These are phyloP conservation scores for Acleris sparsana DNA, from an alignment of 2,888 invertebrate genomes.

Conservation along the genomic window DNA sequence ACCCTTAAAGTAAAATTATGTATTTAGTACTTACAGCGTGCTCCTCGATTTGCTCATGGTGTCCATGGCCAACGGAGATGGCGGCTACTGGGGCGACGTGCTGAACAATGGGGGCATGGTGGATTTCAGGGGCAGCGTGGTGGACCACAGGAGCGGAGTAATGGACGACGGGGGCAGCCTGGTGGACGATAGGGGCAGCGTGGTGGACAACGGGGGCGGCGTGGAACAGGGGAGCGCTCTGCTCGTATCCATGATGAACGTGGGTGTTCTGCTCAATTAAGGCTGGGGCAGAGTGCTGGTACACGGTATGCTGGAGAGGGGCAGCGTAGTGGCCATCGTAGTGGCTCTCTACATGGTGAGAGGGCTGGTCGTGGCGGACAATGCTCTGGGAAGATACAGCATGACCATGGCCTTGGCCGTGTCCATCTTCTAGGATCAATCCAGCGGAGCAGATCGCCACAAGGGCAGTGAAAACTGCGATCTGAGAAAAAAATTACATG, in stretches of 20 bases:
- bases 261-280: slow-evolving; percentile 29
- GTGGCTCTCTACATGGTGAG: slow-evolving; percentile 49
- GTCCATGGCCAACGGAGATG: slow-evolving; percentile 52
- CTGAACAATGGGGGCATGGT: slow-evolving; percentile 49
- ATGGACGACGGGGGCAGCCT: slow-evolving; percentile 32
- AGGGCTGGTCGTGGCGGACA: slow-evolving; percentile 66
- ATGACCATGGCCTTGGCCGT: slow-evolving; percentile 51
- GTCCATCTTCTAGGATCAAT: slow-evolving; percentile 60
- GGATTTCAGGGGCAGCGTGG: slow-evolving; percentile 41
- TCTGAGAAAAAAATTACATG: slow-evolving; percentile 54
- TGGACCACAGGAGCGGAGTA: slow-evolving; percentile 39
- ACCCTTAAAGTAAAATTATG: too few relatives aligned
- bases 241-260: slow-evolving; percentile 17
- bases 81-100: slow-evolving; percentile 51
- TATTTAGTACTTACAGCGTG: slow-evolving; percentile 52
- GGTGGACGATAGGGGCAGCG: slow-evolving; percentile 28
- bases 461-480: slow-evolving; percentile 67
- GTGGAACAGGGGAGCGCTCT: slow-evolving; percentile 33
- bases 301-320: slow-evolving; percentile 39
- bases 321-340: slow-evolving; percentile 48
- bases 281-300: slow-evolving; percentile 39
- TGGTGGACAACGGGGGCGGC: slow-evolving; percentile 37
- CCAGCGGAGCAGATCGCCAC: slow-evolving; percentile 77
- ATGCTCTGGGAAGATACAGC: slow-evolving; percentile 76
- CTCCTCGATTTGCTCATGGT: slow-evolving; percentile 54